Evolutionary conservation across 2,888 invertebrate genomes (phyloP).

Genomic region (Serripes groenlandicus): DNA sequence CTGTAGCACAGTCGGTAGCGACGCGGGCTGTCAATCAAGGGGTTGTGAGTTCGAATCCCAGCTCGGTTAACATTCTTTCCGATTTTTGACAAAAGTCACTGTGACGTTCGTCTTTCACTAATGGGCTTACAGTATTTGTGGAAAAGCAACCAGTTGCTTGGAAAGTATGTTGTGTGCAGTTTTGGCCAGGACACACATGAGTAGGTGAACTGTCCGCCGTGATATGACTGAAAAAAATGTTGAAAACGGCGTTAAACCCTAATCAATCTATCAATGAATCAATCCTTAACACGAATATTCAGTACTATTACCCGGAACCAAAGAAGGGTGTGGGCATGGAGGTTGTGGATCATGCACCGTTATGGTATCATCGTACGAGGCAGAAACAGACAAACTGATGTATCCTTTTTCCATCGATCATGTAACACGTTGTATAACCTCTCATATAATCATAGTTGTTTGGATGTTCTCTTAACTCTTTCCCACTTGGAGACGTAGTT

Average conservation of each 20-base stretch:
- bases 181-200: too few species aligned
- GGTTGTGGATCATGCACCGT: slow-evolving; percentile 98
- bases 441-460: too few species aligned
- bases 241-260: neutral
- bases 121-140: neutral
- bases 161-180: too few species aligned
- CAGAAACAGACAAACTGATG: neutral
- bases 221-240: neutral
- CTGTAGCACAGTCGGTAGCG: too few species aligned
- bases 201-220: neutral
- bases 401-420: too few species aligned
- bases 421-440: too few species aligned
- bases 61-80: too few species aligned
- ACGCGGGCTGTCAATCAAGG: too few species aligned
- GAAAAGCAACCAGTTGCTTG: neutral
- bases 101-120: neutral
- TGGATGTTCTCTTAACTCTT: too few species aligned
- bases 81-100: too few species aligned
- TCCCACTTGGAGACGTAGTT: too few species aligned
- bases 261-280: neutral
- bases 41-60: too few species aligned
- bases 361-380: slow-evolving; percentile 89
- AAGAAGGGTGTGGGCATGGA: slow-evolving; percentile 89
- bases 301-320: slow-evolving; percentile 92
- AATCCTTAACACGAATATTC: slow-evolving; percentile 8